phyloP scores from a whole-genome alignment of 2,888 invertebrate species.

The Drosophila austrosaltans region DNA sequence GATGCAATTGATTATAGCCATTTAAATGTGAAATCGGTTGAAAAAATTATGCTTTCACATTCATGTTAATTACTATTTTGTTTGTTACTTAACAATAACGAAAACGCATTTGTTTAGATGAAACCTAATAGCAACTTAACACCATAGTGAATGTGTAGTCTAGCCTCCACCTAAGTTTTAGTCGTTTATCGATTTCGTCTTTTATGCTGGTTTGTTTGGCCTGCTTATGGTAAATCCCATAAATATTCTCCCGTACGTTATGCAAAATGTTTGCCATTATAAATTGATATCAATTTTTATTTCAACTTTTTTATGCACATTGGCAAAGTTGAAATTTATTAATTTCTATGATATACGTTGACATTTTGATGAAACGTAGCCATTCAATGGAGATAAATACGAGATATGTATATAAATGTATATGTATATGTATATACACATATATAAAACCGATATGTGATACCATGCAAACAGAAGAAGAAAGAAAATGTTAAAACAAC shows the following conservation, averaged over 20 bases:
- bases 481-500: conserved; percentile 41
- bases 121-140: not conserved
- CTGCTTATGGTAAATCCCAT: conserved; percentile 23
- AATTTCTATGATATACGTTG: conserved; percentile 76
- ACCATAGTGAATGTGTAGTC: not conserved
- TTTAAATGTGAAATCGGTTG: too few relatives aligned
- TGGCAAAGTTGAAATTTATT: conserved; percentile 66
- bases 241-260: conserved; percentile 26
- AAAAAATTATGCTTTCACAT: not conserved
- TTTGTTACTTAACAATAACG: not conserved
- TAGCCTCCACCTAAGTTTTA: conserved; percentile 4
- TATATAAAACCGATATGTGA: conserved; percentile 27
- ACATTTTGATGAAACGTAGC: conserved; percentile 79
- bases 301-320: conserved; percentile 38
- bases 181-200: not conserved
- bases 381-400: conserved; percentile 72
- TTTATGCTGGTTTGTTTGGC: conserved; percentile 2
- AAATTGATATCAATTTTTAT: conserved; percentile 47
- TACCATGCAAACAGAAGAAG: conserved; percentile 35
- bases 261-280: conserved; percentile 45
- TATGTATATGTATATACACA: not conserved
- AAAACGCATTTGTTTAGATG: not conserved
- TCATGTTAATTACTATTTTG: not conserved
- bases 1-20: too few relatives aligned
- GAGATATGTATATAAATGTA: conserved; percentile 55